Evolutionary conservation across 2,888 invertebrate genomes (phyloP), one percentile per base, ranked within the genome.

Genomic region (Pristionchus maxplancki): DNA sequence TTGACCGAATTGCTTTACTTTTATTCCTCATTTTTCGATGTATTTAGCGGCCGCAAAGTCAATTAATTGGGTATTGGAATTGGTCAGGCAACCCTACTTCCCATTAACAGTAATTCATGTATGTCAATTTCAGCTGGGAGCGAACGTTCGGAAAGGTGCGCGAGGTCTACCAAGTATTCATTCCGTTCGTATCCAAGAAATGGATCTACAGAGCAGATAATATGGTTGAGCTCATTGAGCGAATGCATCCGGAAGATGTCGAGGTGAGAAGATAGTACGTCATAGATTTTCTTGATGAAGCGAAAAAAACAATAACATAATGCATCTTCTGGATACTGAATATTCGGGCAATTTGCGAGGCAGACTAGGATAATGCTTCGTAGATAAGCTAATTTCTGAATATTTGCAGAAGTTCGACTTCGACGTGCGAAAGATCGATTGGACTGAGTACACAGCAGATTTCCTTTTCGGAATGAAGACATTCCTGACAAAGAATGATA

Each of bases 351-450:
- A n/a, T n/a, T n/a, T n/a, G n/a, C n/a, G n/a, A n/a, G n/a, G n/a
- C n/a, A n/a, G n/a, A n/a, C n/a, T n/a, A n/a, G n/a, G n/a, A n/a
- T n/a, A n/a, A n/a, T n/a, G n/a, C n/a, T n/a, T n/a, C n/a, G n/a
- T n/a, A n/a, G n/a, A n/a, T n/a, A n/a, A n/a, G n/a, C n/a, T 78
- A 58, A 24, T 6, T 58, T 24, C 24, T 20, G 50, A 50, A 50
- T 50, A 50, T 20, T 50, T 50, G 28, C 44, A 83, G 82, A 50
- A 37, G 24, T 83, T 83, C 53, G 82, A 83, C 37, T 83, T 83
- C 37, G 82, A 83, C 34, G 44, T 83, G 6, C 82, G 82, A 31
- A 83, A 83, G 82, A 83, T 83, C 34, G 82, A 83, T 17, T 83
- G 82, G 82, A 83, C 15, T 8, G 82, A 31, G 3, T 83, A 83